Evolutionary conservation across 2,888 invertebrate genomes (phyloP), one percentile per base, ranked within the genome.

Genomic region (Cremastinae sp.): DNA sequence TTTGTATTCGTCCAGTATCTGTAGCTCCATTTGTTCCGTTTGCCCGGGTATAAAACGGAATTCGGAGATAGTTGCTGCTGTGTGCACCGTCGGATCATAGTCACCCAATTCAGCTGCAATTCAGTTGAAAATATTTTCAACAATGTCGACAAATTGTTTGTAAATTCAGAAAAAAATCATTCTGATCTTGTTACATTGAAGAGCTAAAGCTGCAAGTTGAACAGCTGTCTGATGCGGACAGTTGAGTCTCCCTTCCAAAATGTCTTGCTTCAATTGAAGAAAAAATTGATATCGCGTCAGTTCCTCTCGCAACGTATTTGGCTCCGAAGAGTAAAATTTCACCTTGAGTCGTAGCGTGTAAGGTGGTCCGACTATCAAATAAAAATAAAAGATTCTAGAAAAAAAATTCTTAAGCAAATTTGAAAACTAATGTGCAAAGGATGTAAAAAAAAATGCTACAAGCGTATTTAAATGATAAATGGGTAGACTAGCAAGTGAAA

Each of bases 301-400:
- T 91, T 99, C 99, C 91, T 99, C 99, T 73, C 98, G 93, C 75
- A 99, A 91, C 85, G 97, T 96, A 88, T 97, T 98, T 5, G 99
- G 99, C 89, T 99, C 99, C 0, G 98, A 98, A 0, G 99, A 98
- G 91, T 99, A 99, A 91, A 99, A 99, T 91, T 99, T 99, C 1
- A 99, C 99, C 91, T 96, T 96, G 59, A 99, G 92, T 73, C 97
- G 92, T 84, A 99, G 93, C 61, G 98, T 98, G 88, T 97, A 99
- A 0, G 99, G 99, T 71, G 99, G 99, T 10, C 99, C 99, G 92
- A 98, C 96, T 95, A 89, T 28, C 28, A 28, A 28, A 28, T 28
- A 28, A 28, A 28, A 49, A 49, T 9, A 7, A 18, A 49, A 45
- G 16, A 18, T 49, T 8, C 18, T 1, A 49, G 9, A 18, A 49